Evolutionary conservation across 2,888 invertebrate species (phyloP).

Genomic region (Neoscelio sp.): DNA sequence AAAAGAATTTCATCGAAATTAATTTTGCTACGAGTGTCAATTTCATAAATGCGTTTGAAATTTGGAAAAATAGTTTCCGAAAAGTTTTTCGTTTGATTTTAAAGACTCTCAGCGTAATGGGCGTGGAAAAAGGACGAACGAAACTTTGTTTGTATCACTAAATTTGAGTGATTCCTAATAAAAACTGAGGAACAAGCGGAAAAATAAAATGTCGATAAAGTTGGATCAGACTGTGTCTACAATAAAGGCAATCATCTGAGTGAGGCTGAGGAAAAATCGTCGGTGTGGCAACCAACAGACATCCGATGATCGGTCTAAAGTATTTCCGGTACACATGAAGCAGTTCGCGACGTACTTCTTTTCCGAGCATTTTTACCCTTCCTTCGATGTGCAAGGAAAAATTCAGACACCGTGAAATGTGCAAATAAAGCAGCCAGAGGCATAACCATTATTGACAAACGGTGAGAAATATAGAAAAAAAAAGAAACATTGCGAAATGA

Average conservation of each 20-base stretch:
- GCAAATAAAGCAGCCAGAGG: constrained; percentile 68
- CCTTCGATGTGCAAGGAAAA: constrained; percentile 36
- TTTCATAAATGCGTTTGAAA: too few species aligned
- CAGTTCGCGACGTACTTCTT: constrained; percentile 59
- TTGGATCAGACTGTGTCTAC: constrained; percentile 58
- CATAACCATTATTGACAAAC: constrained; percentile 64
- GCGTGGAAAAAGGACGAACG: not conserved
- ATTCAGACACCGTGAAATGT: constrained; percentile 70
- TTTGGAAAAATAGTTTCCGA: too few species aligned
- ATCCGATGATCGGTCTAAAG: constrained; percentile 75
- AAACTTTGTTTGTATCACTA: constrained; percentile 9
- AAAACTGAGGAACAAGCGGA: constrained; percentile 29
- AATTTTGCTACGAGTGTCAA: too few species aligned
- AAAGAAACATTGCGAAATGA: constrained; percentile 30
- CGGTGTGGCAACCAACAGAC: constrained; percentile 69
- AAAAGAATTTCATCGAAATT: too few species aligned
- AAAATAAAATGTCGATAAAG: constrained; percentile 57
- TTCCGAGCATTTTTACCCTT: constrained; percentile 51
- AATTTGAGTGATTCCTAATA: constrained; percentile 31
- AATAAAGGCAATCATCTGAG: constrained; percentile 68
- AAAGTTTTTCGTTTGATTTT: too few species aligned
- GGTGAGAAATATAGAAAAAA: constrained; percentile 50
- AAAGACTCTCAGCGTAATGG: too few species aligned
- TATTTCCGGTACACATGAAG: constrained; percentile 73
- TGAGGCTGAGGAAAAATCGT: constrained; percentile 66